Base-by-base conservation (phyloP, 2,888 invertebrate genomes). In the Folsomia candida region DNA sequence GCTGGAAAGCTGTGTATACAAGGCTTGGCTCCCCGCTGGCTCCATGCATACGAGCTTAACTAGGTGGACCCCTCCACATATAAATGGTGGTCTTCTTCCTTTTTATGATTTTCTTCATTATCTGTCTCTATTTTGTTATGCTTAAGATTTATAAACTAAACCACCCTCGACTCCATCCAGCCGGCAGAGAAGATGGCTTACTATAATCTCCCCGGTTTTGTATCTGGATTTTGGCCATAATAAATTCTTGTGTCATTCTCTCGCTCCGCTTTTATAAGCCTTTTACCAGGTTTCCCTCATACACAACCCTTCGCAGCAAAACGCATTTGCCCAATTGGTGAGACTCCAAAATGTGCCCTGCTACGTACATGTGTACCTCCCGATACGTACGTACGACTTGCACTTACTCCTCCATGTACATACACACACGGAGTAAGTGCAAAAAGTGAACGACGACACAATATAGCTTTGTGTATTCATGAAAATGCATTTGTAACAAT, bases 1-100 rank as follows among this genome's bases (percentile, higher is more conserved):
- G 71, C 72, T 67, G 68, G 69, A 63, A 67, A 72, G 72, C 69
- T 71, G 73, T 76, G 71, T 69, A 72, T 73, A 72, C 70, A 29
- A 26, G 47, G 57, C 64, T 64, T 69, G 69, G 64, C 69, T 69
- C 69, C 69, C 69, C 69, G 63, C 68, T 69, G 69, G 29, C 64
- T 69, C 37, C 26, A 47, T 47, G 9, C 47, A 9, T 18, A 47
- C 18, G n/a, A 54, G 54, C 54, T 54, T 54, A 47, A 47, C 47
- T 47, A 18, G 47, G n/a, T n/a, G n/a, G n/a, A n/a, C n/a, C n/a
- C n/a, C n/a, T n/a, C n/a, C n/a, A 37, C 37, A 37, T 37, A 37
- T 37, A 37, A 37, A 14, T 37, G 4, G 37, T 37, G 54, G 54
- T 54, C 54, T 22, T 22, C 4, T 6, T 22, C n/a, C 54, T 54